Evolutionary conservation across 1,140 invertebrate species (phyloP).

Genomic region (Drosophila asahinai): DNA sequence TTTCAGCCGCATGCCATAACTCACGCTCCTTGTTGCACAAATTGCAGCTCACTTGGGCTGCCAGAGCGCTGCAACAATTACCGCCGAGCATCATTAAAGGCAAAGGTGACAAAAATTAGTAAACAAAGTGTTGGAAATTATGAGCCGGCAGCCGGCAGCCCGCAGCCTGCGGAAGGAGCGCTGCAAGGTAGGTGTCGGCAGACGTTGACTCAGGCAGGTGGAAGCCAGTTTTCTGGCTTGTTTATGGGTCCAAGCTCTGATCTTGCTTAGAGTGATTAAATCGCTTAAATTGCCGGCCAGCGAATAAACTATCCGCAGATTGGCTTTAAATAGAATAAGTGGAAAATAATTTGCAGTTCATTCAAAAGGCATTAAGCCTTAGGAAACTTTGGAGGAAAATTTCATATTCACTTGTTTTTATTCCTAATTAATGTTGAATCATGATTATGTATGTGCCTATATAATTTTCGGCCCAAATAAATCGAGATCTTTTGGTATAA

Average conservation of each 20-base stretch:
- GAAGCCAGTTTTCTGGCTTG: slow-evolving; percentile 14
- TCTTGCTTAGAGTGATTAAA: slow-evolving; percentile 50
- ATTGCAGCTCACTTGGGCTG: slow-evolving; percentile 65
- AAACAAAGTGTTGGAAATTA: slow-evolving; percentile 84
- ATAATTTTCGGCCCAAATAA: slow-evolving; percentile 1
- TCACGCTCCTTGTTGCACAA: slow-evolving; percentile 56
- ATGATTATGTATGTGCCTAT: neutral
- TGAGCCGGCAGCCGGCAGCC: slow-evolving; percentile 49
- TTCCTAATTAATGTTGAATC: neutral
- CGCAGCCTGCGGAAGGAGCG: slow-evolving; percentile 12
- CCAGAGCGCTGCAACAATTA: slow-evolving; percentile 68
- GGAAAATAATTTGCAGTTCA: slow-evolving; percentile 43
- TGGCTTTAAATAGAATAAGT: slow-evolving; percentile 44
- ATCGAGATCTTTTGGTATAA: neutral
- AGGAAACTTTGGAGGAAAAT: neutral
- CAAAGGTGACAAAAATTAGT: slow-evolving; percentile 83
- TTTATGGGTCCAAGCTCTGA: slow-evolving; percentile 28
- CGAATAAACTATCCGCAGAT: slow-evolving; percentile 41
- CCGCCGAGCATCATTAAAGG: slow-evolving; percentile 79
- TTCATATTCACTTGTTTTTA: neutral
- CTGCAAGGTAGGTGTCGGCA: slow-evolving; percentile 40
- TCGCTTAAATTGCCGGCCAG: slow-evolving; percentile 39
- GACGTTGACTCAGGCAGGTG: slow-evolving; percentile 41
- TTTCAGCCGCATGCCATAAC: slow-evolving; percentile 63
- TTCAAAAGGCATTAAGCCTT: slow-evolving; percentile 1